Evolutionary conservation across 2,797 vertebrate genomes (phyloP).

Genomic region (Balearica regulorum): DNA sequence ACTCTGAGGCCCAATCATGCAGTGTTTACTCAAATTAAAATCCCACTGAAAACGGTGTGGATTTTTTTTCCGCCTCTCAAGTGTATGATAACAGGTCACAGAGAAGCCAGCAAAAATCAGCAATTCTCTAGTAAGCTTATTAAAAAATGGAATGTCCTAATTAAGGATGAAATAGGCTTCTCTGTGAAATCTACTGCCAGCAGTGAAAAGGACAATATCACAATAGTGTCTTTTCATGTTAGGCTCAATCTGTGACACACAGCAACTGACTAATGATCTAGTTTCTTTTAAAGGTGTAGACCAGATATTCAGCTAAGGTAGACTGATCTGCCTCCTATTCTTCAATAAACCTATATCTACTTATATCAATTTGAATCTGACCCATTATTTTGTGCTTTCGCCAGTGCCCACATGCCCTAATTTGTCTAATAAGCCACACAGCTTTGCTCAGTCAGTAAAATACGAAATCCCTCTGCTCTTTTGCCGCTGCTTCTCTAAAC

Average conservation of each 20-base stretch:
- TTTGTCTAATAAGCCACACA: conserved; percentile 51
- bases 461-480: conserved; percentile 3
- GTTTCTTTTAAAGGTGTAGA: not conserved
- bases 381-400: not conserved
- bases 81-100: not conserved
- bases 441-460: conserved; percentile 25
- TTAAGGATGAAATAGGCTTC: not conserved
- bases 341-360: not conserved
- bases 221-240: not conserved
- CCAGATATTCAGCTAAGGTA: not conserved
- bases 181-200: not conserved
- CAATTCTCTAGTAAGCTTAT: not conserved
- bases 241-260: not conserved
- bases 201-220: not conserved
- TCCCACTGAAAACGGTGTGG: not conserved
- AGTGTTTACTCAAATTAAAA: not conserved
- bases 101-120: not conserved
- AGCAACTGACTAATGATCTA: not conserved
- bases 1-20: not conserved
- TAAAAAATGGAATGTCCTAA: not conserved
- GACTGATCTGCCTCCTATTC: not conserved
- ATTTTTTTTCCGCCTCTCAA: not conserved
- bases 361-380: not conserved
- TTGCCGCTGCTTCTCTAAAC: conserved; percentile 22
- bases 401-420: not conserved